Percentiles rank a stretch among this genome's conserved stretches.
These are phyloP conservation scores for Pseudomyrmex gracilis DNA, from an alignment of 1,140 invertebrate species.

Conservation along the genomic window DNA sequence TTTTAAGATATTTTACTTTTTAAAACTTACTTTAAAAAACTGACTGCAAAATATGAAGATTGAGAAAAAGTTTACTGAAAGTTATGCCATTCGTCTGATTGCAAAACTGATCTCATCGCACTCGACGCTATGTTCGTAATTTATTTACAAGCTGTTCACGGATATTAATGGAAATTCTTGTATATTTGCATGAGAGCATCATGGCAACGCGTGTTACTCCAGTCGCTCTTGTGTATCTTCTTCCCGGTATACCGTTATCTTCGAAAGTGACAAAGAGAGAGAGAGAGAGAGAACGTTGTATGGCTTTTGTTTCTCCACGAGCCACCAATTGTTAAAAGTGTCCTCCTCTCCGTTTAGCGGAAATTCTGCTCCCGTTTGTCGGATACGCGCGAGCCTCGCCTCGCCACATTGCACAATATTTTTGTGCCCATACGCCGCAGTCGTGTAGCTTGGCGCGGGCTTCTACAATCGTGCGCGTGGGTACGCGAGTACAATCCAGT, in stretches of 20 bases:
- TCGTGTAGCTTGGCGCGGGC: conserved; percentile 34
- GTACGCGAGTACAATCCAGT: conserved; percentile 52
- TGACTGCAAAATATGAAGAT: no score
- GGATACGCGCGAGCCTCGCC: conserved; percentile 45
- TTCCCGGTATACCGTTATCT: conserved; percentile 36
- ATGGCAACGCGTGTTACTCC: conserved; percentile 1
- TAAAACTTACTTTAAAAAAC: no score
- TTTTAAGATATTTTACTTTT: no score
- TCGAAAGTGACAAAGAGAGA: background rate
- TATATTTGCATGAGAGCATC: conserved; percentile 8
- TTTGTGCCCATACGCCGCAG: conserved; percentile 26
- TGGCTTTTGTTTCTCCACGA: background rate
- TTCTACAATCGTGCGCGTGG: conserved; percentile 52
- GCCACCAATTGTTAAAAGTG: conserved; percentile 32
- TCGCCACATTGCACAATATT: conserved; percentile 48
- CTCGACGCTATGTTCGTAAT: background rate
- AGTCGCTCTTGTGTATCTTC: background rate
- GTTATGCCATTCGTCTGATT: background rate
- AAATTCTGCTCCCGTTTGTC: conserved; percentile 49
- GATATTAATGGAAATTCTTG: conserved; percentile 15
- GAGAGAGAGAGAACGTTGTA: no score
- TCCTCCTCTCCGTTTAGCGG: conserved; percentile 29
- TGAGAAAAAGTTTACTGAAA: background rate
- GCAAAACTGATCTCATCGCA: conserved; percentile 1
- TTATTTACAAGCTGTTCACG: background rate